These are phyloP conservation scores for Dasyprocta punctata DNA, from an alignment of 2,113 vertebrate genomes.

Conservation along the genomic window DNA sequence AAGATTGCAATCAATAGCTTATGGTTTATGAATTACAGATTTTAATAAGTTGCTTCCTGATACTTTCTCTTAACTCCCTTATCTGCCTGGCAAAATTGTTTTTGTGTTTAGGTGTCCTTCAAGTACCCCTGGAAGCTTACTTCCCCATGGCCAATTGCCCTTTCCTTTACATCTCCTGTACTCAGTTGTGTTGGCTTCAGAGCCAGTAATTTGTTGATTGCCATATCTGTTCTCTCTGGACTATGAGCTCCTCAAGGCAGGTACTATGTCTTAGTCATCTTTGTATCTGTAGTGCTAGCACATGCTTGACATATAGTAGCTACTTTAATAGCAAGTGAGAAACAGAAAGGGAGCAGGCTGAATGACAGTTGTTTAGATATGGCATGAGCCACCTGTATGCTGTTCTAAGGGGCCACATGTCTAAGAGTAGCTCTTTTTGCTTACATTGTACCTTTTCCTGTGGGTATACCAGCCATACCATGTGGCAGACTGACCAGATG, in stretches of 20 bases:
- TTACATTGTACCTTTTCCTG: background rate
- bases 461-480: background rate
- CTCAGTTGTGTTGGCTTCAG: fast-evolving
- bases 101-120: background rate
- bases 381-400: background rate
- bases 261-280: background rate
- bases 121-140: background rate
- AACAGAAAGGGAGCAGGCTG: background rate
- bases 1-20: constrained; percentile 14
- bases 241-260: background rate
- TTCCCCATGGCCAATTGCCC: fast-evolving
- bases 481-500: background rate
- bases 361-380: background rate
- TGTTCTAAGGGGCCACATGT: background rate
- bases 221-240: background rate
- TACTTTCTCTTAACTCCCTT: background rate
- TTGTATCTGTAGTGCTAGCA: background rate
- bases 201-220: background rate
- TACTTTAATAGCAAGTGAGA: background rate
- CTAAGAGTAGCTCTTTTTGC: background rate
- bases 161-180: background rate
- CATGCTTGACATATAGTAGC: background rate
- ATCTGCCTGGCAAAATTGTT: background rate
- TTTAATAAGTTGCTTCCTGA: constrained; percentile 19
- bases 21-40: background rate